A percentile compares a stretch with the other conserved stretches of the same genome.
Evolutionary conservation across 2,113 vertebrate species (phyloP).

Genomic region (Pangasianodon gigas): DNA sequence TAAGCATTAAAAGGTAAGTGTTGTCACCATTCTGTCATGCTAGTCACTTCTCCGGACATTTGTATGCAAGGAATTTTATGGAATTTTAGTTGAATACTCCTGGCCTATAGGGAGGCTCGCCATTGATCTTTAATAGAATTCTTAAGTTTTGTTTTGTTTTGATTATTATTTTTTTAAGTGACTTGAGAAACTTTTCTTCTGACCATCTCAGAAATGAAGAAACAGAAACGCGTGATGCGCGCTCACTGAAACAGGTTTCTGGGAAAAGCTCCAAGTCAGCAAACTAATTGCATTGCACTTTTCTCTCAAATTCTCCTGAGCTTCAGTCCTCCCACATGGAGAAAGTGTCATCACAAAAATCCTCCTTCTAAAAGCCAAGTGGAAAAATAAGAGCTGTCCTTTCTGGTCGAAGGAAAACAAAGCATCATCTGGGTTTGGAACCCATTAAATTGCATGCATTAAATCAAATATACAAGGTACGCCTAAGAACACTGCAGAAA

Average conservation of each 20-base stretch:
- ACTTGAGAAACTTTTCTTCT: background rate
- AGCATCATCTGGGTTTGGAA: background rate
- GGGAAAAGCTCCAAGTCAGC: constrained; percentile 46
- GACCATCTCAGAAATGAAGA: background rate
- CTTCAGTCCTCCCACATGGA: constrained; percentile 30
- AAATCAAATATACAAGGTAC: background rate
- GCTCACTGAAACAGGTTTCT: constrained; percentile 33
- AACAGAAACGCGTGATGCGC: background rate
- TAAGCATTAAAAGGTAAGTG: background rate
- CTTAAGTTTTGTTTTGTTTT: background rate
- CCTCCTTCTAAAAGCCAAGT: background rate
- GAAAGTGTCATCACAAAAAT: constrained; percentile 12
- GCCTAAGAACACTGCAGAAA: background rate
- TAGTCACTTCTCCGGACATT: background rate
- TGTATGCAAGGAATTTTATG: background rate
- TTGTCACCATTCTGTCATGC: background rate
- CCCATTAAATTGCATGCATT: background rate
- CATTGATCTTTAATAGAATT: background rate
- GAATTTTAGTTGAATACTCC: background rate
- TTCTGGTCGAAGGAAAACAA: background rate
- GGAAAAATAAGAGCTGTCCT: background rate
- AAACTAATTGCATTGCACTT: constrained; percentile 33
- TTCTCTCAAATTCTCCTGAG: constrained; percentile 26
- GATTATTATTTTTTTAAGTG: background rate
- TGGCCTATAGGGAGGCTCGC: background rate